Evolutionary conservation across 2,888 invertebrate genomes (phyloP).

Genomic region (Luffia ferchaultella): DNA sequence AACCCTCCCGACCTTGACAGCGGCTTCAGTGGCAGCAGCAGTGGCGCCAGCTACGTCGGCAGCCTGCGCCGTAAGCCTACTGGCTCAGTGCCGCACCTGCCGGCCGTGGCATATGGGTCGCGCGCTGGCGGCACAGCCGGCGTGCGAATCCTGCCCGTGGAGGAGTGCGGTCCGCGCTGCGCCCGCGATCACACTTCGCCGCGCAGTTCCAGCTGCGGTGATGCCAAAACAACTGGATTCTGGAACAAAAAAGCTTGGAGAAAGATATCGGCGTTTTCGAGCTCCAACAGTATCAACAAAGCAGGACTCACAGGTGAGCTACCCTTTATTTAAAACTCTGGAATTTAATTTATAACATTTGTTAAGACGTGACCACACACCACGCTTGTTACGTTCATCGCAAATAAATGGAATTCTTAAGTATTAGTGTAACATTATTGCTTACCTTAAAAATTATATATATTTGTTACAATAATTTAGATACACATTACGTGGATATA

Average conservation of each 20-base stretch:
- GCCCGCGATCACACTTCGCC: constrained; percentile 46
- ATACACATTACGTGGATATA: too few relatives aligned
- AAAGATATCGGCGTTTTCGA: constrained; percentile 77
- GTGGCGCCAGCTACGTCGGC: constrained; percentile 82
- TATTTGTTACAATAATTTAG: too few relatives aligned
- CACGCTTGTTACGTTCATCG: too few relatives aligned
- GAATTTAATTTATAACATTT: background rate
- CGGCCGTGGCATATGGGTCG: constrained; percentile 59
- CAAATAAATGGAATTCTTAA: too few relatives aligned
- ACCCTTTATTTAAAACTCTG: background rate
- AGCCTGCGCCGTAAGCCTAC: constrained; percentile 69
- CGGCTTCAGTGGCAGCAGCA: constrained; percentile 85
- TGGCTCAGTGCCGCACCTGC: constrained; percentile 57
- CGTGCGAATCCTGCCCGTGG: constrained; percentile 52
- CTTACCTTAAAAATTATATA: too few relatives aligned
- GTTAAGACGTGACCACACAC: too few relatives aligned
- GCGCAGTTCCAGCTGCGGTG: constrained; percentile 56
- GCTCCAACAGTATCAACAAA: constrained; percentile 75
- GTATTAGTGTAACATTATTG: too few relatives aligned
- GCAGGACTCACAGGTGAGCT: constrained; percentile 71
- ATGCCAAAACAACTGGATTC: constrained; percentile 64
- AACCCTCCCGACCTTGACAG: constrained; percentile 78
- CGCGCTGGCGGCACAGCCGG: constrained; percentile 39
- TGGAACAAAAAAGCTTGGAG: constrained; percentile 83
- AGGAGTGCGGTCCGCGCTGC: constrained; percentile 47